Conservation (phyloP, 2,113 vertebrate genomes). For the Anarhynchus alexandrinus region DNA sequence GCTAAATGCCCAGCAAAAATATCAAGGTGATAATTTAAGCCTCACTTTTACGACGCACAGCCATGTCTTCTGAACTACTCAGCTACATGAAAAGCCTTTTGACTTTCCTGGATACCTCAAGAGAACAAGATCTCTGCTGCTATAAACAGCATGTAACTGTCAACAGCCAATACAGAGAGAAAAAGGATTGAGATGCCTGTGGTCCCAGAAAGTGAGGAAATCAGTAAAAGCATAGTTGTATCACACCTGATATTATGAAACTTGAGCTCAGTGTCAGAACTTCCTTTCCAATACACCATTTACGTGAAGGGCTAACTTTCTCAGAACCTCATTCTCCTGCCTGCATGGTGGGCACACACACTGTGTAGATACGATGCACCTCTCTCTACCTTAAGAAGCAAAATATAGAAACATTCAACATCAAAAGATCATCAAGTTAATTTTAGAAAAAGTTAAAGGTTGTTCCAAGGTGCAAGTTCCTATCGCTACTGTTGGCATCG, state of each 20-base stretch:
- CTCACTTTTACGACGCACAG: not conserved
- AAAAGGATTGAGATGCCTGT: not conserved
- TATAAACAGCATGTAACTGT: not conserved
- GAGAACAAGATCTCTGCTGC: not conserved
- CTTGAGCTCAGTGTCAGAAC: not conserved
- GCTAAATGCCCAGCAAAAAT: not conserved
- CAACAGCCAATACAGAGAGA: not conserved
- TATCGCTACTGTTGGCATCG: fast-evolving
- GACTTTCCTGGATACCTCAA: not conserved
- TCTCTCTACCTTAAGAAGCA: not conserved
- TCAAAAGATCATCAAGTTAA: not conserved
- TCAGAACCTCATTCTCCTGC: not conserved
- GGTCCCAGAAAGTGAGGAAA: not conserved
- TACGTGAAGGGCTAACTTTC: not conserved
- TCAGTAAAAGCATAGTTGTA: not conserved
- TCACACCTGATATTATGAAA: not conserved
- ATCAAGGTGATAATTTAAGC: not conserved
- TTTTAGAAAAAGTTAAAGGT: not conserved
- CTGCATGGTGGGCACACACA: not conserved
- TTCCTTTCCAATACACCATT: not conserved
- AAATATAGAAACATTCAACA: not conserved
- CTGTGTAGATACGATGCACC: not conserved
- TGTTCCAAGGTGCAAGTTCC: not conserved
- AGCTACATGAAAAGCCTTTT: not conserved
- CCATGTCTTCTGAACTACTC: not conserved